A percentile compares a stretch with the other conserved stretches of the same genome.
These are phyloP conservation scores for Garra rufa DNA, from an alignment of 2,113 vertebrate genomes.

Conservation along the genomic window DNA sequence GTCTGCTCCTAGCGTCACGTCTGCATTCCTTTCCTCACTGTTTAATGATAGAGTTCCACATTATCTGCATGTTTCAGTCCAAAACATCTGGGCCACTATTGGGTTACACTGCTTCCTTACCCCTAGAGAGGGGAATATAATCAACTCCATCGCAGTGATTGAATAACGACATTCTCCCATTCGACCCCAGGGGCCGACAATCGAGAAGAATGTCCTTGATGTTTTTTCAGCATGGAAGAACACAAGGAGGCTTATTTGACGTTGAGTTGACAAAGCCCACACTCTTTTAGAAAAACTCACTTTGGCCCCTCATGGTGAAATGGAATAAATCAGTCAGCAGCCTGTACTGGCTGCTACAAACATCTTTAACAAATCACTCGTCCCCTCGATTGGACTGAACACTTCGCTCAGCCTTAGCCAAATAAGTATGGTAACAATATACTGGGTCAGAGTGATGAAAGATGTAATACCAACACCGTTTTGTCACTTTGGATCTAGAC, in stretches of 20 bases:
- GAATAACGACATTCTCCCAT: slow-evolving; percentile 66
- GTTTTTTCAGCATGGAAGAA: slow-evolving; percentile 58
- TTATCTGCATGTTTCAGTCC: slow-evolving; percentile 74
- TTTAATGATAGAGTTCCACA: slow-evolving; percentile 65
- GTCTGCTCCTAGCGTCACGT: slow-evolving; percentile 32
- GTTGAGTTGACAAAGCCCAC: slow-evolving; percentile 53
- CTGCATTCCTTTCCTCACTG: slow-evolving; percentile 55
- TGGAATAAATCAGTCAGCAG: slow-evolving; percentile 49
- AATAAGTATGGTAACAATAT: slow-evolving; percentile 74
- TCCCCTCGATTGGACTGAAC: slow-evolving; percentile 55
- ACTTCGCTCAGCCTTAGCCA: slow-evolving; percentile 68
- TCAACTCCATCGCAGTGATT: slow-evolving; percentile 71
- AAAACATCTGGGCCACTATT: slow-evolving; percentile 81
- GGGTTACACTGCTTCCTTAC: slow-evolving; percentile 68
- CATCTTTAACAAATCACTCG: slow-evolving; percentile 72
- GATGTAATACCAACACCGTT: slow-evolving; percentile 64
- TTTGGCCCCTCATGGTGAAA: slow-evolving; percentile 43
- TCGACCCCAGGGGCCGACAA: slow-evolving; percentile 42
- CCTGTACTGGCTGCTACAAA: slow-evolving; percentile 63
- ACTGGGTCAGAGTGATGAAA: slow-evolving; percentile 61
- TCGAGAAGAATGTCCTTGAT: slow-evolving; percentile 63
- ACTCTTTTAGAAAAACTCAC: slow-evolving; percentile 48
- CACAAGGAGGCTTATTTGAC: slow-evolving; percentile 59
- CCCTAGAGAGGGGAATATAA: slow-evolving; percentile 63
- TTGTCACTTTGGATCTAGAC: not conserved